Conservation (phyloP, 2,113 vertebrate genomes). For the Coregonus clupeaformis region DNA sequence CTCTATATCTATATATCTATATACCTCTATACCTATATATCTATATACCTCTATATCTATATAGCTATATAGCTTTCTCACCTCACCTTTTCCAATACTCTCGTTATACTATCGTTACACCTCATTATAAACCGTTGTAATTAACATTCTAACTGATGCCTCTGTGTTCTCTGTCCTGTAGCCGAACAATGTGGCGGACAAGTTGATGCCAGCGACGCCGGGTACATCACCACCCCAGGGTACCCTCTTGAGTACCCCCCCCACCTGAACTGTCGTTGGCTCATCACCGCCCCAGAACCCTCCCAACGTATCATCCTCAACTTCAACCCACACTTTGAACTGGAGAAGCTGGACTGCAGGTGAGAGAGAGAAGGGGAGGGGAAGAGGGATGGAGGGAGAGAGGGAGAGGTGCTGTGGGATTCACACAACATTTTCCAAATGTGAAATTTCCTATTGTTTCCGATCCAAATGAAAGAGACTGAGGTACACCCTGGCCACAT, state of each 20-base stretch:
- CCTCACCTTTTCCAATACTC: too few relatives aligned
- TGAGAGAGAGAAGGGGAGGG: conserved; percentile 42
- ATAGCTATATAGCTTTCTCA: too few relatives aligned
- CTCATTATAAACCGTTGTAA: too few relatives aligned
- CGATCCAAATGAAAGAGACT: background rate
- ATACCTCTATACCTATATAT: too few relatives aligned
- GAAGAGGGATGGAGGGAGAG: background rate
- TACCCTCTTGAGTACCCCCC: conserved; percentile 97
- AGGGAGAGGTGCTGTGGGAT: background rate
- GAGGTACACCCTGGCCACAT: background rate
- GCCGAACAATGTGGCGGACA: conserved; percentile 81
- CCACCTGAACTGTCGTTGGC: conserved; percentile 95
- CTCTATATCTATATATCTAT: too few relatives aligned
- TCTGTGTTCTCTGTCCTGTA: conserved; percentile 43
- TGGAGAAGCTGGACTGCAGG: conserved; percentile 98
- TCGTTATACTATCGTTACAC: too few relatives aligned
- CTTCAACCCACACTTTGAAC: conserved; percentile 99
- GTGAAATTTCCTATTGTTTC: background rate
- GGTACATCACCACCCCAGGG: conserved; percentile 97
- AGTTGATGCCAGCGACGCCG: conserved; percentile 89
- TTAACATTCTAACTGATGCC: background rate
- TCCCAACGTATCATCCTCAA: conserved; percentile 96
- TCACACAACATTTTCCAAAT: background rate
- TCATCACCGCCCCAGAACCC: conserved; percentile 88
- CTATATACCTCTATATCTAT: too few relatives aligned